Percentiles rank a stretch among this genome's conserved stretches.
Conservation (phyloP, 2,797 vertebrate species). For the Pelobates cultripes region DNA sequence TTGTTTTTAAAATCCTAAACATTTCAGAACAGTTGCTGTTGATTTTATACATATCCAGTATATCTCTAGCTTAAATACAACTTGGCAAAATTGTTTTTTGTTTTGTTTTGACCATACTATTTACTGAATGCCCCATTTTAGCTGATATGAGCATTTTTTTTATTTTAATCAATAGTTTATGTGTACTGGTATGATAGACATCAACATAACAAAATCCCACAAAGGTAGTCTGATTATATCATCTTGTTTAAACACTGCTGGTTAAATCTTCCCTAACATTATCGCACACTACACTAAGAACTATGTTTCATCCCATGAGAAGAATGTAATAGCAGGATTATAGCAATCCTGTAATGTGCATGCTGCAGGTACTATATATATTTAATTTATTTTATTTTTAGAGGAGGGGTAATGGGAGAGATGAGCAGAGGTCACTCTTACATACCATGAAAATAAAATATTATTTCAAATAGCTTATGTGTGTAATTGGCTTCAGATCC, state of each 20-base stretch:
- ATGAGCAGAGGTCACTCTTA: neutral
- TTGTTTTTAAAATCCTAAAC: no score
- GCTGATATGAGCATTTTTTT: no score
- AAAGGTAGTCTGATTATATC: neutral
- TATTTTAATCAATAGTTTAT: no score
- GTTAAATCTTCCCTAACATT: neutral
- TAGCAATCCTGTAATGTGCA: neutral
- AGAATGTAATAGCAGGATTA: conserved; percentile 1
- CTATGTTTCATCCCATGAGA: neutral
- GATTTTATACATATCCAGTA: no score
- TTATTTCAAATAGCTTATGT: neutral
- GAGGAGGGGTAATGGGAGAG: neutral
- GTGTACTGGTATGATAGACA: neutral
- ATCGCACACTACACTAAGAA: neutral
- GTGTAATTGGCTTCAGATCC: conserved; percentile 19
- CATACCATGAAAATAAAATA: conserved; percentile 16
- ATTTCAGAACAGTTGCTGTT: no score
- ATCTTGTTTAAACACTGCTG: neutral
- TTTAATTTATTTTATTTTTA: neutral
- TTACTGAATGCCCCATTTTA: no score
- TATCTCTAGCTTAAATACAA: no score
- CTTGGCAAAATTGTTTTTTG: no score
- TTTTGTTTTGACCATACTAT: no score
- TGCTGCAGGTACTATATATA: neutral
- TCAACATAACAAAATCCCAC: neutral